Evolutionary conservation across 2,113 vertebrate genomes (phyloP).

Genomic region (Austrofundulus limnaeus): DNA sequence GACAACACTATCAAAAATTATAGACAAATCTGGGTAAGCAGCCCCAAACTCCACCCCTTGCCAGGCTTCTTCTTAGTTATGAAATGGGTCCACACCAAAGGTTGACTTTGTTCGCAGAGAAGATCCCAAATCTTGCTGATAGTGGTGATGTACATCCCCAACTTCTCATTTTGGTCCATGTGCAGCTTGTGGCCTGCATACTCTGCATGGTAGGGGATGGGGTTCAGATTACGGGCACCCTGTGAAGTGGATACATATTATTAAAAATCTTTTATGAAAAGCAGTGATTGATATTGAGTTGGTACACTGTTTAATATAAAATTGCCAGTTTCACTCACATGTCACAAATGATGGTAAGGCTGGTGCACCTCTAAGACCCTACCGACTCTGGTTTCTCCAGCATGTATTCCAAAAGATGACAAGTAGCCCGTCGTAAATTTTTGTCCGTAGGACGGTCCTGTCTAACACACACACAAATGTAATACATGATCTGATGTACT

Average conservation of each 20-base stretch:
- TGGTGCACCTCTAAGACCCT: background rate
- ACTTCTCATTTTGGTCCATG: background rate
- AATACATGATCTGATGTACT: too few relatives aligned
- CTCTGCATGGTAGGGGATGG: too few relatives aligned
- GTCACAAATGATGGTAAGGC: background rate
- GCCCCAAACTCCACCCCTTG: too few relatives aligned
- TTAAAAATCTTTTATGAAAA: too few relatives aligned
- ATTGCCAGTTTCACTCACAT: background rate
- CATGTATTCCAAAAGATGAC: background rate
- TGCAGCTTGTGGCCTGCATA: too few relatives aligned
- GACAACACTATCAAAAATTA: too few relatives aligned
- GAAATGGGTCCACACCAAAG: constrained; percentile 2
- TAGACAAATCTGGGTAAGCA: too few relatives aligned
- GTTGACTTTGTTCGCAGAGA: background rate
- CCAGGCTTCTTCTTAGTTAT: background rate
- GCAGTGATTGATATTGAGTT: too few relatives aligned
- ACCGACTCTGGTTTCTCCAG: background rate
- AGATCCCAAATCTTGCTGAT: background rate
- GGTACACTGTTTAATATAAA: background rate
- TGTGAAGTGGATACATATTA: too few relatives aligned
- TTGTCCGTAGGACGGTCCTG: background rate
- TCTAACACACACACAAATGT: too few relatives aligned
- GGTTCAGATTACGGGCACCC: too few relatives aligned
- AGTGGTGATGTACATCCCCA: background rate
- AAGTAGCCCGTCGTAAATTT: background rate